A percentile compares a stretch with the other conserved stretches of the same genome.
Conservation (phyloP, 2,888 invertebrate genomes). For the Mamestra brassicae region DNA sequence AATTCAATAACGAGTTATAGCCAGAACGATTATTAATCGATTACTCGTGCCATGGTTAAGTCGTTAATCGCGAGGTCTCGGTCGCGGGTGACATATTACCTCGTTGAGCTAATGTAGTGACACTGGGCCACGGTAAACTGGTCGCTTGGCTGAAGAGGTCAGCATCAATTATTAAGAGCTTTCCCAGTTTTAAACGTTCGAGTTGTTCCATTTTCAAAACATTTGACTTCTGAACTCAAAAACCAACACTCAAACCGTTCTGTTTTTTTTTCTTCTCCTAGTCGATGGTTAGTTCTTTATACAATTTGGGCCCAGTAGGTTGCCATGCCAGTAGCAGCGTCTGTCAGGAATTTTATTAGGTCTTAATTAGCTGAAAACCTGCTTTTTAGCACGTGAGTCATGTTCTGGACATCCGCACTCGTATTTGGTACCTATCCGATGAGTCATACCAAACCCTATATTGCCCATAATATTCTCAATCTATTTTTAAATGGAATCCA, state of each 20-base stretch:
- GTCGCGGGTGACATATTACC: constrained; percentile 15
- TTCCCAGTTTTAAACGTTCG: background rate
- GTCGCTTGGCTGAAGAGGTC: background rate
- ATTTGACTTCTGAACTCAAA: background rate
- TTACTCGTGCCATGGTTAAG: background rate
- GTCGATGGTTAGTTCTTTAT: too few relatives aligned
- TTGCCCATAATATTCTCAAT: too few relatives aligned
- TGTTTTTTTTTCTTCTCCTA: too few relatives aligned
- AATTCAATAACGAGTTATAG: constrained; percentile 14
- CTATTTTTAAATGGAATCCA: constrained; percentile 9
- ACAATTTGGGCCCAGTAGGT: too few relatives aligned
- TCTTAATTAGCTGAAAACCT: too few relatives aligned
- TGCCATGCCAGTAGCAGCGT: too few relatives aligned
- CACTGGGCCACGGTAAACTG: background rate
- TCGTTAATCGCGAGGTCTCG: constrained; percentile 9
- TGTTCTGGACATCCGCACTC: too few relatives aligned
- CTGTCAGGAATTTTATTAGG: too few relatives aligned
- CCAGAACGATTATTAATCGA: constrained; percentile 13
- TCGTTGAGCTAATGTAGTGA: constrained; percentile 12
- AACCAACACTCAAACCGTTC: too few relatives aligned
- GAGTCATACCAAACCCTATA: too few relatives aligned
- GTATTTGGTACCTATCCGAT: too few relatives aligned
- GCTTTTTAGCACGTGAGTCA: too few relatives aligned
- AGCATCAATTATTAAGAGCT: background rate
- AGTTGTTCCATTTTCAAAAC: background rate